phyloP scores from a whole-genome alignment of 2,888 invertebrate species.

The Acanthosepion lycidas region DNA sequence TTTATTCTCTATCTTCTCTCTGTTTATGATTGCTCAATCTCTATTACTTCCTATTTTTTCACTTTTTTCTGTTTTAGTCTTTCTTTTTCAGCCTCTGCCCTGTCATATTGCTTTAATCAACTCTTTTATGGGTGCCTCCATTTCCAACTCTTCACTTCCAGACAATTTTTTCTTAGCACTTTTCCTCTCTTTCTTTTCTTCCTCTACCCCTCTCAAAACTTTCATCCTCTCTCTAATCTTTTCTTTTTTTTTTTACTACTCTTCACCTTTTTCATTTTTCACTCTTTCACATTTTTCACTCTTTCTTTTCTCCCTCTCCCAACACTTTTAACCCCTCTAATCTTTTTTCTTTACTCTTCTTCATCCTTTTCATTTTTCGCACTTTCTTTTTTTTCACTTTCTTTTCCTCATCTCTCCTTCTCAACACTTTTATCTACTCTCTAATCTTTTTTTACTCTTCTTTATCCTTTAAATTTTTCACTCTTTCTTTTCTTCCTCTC shows the following conservation, averaged over 20 bases:
- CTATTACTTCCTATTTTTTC: too few species aligned
- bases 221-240: neutral
- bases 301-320: neutral
- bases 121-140: too few species aligned
- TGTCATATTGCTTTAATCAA: too few species aligned
- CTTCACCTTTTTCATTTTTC: neutral
- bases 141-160: too few species aligned
- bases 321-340: neutral
- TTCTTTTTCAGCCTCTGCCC: too few species aligned
- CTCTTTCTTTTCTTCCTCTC: neutral
- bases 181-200: neutral
- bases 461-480: too few species aligned
- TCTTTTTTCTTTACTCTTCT: too few species aligned
- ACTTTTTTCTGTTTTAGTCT: too few species aligned
- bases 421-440: neutral
- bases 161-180: too few species aligned
- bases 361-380: rapidly evolving
- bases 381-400: neutral
- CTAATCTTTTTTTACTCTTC: neutral
- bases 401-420: neutral
- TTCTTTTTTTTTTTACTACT: neutral
- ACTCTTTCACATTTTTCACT: neutral
- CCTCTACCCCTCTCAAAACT: neutral
- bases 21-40: too few species aligned
- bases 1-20: too few species aligned